Evolutionary conservation across 2,888 invertebrate species (phyloP).

Genomic region (Lasiommata megera): DNA sequence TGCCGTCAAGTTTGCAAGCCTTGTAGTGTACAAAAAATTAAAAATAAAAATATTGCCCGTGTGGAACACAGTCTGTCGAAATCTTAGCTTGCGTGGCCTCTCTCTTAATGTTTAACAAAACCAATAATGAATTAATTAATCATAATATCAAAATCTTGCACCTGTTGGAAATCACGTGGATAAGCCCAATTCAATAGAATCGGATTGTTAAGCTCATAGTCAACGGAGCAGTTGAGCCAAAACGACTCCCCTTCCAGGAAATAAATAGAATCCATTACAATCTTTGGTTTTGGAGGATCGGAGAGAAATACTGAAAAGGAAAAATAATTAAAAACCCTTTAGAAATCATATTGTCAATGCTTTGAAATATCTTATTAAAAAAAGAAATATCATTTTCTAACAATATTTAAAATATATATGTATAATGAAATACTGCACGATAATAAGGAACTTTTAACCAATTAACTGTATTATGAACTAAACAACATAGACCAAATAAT

Average conservation of each 20-base stretch:
- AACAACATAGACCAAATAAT: too few relatives aligned
- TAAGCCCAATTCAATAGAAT: conserved; percentile 48
- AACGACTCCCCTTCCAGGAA: conserved; percentile 61
- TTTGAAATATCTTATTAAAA: background rate
- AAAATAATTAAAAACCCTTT: background rate
- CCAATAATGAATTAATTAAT: too few relatives aligned
- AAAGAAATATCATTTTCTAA: too few relatives aligned
- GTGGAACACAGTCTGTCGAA: too few relatives aligned
- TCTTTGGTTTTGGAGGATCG: conserved; percentile 44
- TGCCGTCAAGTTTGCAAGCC: too few relatives aligned
- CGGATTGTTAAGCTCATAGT: conserved; percentile 44
- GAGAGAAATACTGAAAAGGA: conserved; percentile 12
- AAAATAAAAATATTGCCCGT: too few relatives aligned
- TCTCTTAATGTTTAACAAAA: too few relatives aligned
- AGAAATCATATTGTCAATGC: background rate
- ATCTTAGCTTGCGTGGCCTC: too few relatives aligned
- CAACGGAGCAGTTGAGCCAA: conserved; percentile 57
- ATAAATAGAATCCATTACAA: conserved; percentile 33
- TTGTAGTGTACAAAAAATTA: too few relatives aligned
- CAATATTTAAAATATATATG: background rate
- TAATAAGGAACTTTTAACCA: background rate
- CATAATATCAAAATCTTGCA: background rate
- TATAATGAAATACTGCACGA: conserved; percentile 15
- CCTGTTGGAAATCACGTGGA: background rate
- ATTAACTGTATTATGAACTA: background rate